These are phyloP conservation scores for Scleropages formosus DNA, from an alignment of 2,797 vertebrate species.

Conservation along the genomic window DNA sequence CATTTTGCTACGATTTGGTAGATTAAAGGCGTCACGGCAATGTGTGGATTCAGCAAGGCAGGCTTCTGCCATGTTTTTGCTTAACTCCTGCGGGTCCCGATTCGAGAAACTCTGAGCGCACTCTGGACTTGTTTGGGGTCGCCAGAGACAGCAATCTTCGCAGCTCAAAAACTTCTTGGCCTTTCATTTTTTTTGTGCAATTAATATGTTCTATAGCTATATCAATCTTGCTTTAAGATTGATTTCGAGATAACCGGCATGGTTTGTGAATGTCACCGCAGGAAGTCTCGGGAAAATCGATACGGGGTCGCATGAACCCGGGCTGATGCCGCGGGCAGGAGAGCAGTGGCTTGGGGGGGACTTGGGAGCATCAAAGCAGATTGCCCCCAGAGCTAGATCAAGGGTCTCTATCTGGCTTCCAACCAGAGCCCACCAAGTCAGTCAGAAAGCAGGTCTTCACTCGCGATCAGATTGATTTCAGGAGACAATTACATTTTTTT, in stretches of 20 bases:
- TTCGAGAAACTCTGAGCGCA: not conserved
- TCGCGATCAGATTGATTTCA: conserved; percentile 69
- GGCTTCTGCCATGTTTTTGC: not conserved
- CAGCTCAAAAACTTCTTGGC: not conserved
- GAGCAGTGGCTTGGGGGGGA: conserved; percentile 47
- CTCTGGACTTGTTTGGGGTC: not conserved
- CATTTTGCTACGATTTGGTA: not conserved
- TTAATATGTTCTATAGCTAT: conserved; percentile 66
- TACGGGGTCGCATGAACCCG: conserved; percentile 69
- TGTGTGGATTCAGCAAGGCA: not conserved
- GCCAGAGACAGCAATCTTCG: conserved; percentile 56
- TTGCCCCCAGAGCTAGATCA: conserved; percentile 54
- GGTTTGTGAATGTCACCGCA: conserved; percentile 76
- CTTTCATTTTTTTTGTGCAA: conserved; percentile 42
- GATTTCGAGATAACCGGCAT: conserved; percentile 67
- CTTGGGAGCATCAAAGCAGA: conserved; percentile 70
- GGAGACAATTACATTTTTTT: conserved; percentile 57
- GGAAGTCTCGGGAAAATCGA: conserved; percentile 71
- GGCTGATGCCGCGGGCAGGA: conserved; percentile 53
- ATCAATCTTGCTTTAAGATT: conserved; percentile 70
- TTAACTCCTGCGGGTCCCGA: no score
- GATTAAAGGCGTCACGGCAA: no score
- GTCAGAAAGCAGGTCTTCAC: conserved; percentile 56
- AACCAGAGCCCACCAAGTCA: conserved; percentile 61
- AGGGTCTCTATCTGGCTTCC: conserved; percentile 57